phyloP scores from a whole-genome alignment of 2,888 invertebrate species.

The Salticus scenicus region DNA sequence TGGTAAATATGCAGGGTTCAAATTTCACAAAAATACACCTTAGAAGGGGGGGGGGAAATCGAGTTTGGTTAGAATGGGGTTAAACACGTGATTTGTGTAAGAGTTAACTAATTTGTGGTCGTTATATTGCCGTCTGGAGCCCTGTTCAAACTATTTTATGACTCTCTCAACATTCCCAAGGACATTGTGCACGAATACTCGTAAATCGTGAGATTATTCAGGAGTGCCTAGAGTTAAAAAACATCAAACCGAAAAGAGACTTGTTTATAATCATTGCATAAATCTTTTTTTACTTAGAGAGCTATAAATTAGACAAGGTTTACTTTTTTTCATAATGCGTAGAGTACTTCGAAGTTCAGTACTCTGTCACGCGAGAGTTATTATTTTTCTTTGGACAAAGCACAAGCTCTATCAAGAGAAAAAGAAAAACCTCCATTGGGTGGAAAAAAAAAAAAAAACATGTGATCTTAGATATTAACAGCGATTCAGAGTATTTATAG shows the following conservation, averaged over 20 bases:
- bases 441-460: no score
- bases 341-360: background rate
- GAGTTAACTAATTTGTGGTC: background rate
- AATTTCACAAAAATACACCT: no score
- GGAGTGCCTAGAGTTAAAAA: background rate
- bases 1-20: no score
- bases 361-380: background rate
- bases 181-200: background rate
- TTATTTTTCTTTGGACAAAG: no score
- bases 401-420: no score
- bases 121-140: background rate
- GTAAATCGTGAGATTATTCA: background rate
- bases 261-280: background rate
- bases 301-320: background rate
- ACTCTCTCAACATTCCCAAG: constrained; percentile 8
- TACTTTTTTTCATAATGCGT: background rate
- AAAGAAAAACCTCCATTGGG: no score
- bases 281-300: background rate
- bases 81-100: background rate
- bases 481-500: no score
- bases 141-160: background rate
- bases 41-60: no score
- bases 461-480: no score
- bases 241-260: background rate
- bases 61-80: no score